phyloP scores from a whole-genome alignment of 2,113 vertebrate species.

The Ptyas mucosa region DNA sequence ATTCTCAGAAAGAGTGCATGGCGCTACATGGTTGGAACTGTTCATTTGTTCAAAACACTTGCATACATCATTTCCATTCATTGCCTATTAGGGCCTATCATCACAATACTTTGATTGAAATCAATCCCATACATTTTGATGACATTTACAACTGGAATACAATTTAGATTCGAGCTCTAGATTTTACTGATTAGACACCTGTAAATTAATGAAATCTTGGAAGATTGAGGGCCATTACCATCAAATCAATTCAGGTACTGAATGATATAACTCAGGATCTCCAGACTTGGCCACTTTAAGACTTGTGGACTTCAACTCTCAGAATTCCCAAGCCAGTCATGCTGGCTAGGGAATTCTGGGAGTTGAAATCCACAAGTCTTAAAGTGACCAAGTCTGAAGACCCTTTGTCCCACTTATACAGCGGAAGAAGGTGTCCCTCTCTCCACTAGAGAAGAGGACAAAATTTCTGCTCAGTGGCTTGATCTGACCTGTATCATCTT shows the following conservation, averaged over 20 bases:
- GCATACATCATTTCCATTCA: not conserved
- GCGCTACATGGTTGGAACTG: not conserved
- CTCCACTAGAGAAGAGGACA: not conserved
- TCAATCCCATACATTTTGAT: not conserved
- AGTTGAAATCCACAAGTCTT: no score
- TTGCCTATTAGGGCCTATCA: no score
- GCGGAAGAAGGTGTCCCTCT: not conserved
- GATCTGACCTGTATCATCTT: not conserved
- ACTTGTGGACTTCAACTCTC: not conserved
- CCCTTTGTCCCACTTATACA: not conserved
- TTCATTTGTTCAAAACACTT: not conserved
- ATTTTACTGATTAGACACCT: not conserved
- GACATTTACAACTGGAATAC: not conserved
- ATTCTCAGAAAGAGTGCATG: not conserved
- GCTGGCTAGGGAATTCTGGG: no score
- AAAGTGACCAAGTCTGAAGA: not conserved
- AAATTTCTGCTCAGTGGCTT: not conserved
- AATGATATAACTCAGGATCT: not conserved
- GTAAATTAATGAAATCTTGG: not conserved
- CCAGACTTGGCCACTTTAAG: not conserved
- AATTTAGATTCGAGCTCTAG: not conserved
- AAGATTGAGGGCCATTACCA: not conserved
- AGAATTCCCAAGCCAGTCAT: not conserved
- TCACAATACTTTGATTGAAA: not conserved
- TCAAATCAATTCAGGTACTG: not conserved